Evolutionary conservation across 2,888 invertebrate genomes (phyloP), one percentile per base, ranked within the genome.

Genomic region (Caenorhabditis parvicauda): DNA sequence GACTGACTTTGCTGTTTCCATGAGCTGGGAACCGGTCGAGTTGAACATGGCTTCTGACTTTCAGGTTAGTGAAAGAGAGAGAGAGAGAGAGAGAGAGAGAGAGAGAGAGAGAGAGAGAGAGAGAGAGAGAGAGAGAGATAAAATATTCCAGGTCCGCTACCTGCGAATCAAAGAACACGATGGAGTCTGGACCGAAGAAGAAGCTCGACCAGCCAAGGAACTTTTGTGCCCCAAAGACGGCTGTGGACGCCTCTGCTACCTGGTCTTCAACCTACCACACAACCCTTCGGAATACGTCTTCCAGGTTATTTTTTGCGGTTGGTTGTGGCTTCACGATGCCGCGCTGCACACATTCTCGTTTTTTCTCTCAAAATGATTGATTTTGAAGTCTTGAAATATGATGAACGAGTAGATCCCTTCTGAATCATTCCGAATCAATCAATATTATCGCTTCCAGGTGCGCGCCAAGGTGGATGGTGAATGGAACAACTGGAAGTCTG

Each of bases 401-500:
- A n/a, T n/a, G n/a, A n/a, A n/a, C n/a, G 7, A 47, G 2, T 17
- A 39, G 22, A 17, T 19, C 14, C 14, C 12, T 3, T 29, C 7
- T 9, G 25, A 37, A 2, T 17, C 17, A 37, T 3, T 24, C 9
- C 9, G 9, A 44, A 44, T 44, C 14, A 9, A 6, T 41, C 41
- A 41, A 46, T 17, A 25, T 17, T 9, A 24, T 14, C 35, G 1
- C 28, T 47, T 60, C 38, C 52, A 76, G 73, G 79, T 81, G 29
- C 68, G 77, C 27, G 79, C 76, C 14, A 72, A 70, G 60, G 75
- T 79, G 39, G 74, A 75, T 35, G 76, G 76, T 25, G 59, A 63
- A 32, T 80, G 80, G 80, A 77, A 79, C 54, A 65, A 67, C 46
- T 81, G 81, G 81, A 80, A 77, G 60, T 74, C 79, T 22, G 76